Conservation (phyloP, 1,140 invertebrate genomes). For the Cyrtorhinus lividipennis region DNA sequence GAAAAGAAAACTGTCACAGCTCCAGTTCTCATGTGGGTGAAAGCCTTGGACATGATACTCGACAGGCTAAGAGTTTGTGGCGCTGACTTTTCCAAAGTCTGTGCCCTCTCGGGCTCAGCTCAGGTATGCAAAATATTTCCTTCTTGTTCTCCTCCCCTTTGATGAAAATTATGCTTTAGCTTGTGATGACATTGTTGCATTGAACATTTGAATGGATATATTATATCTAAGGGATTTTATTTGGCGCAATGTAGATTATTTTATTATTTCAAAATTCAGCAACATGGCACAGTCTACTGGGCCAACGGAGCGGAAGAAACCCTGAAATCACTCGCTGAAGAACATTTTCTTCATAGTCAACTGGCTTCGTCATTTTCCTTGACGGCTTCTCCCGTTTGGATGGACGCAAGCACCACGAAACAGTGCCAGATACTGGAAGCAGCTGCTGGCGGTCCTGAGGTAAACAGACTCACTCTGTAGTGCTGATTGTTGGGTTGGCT, state of each 20-base stretch:
- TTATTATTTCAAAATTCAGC: conserved; percentile 39
- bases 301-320: conserved; percentile 49
- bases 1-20: conserved; percentile 50
- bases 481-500: background rate
- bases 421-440: conserved; percentile 69
- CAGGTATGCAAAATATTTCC: conserved; percentile 45
- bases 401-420: conserved; percentile 78
- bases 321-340: conserved; percentile 49
- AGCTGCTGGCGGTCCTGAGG: conserved; percentile 59
- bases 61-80: conserved; percentile 66
- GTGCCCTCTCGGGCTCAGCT: conserved; percentile 72
- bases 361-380: conserved; percentile 61
- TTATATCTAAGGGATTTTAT: too few species aligned
- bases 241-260: too few species aligned
- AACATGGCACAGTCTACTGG: conserved; percentile 96
- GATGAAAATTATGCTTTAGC: too few species aligned
- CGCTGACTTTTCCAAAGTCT: conserved; percentile 66
- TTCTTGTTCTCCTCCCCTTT: too few species aligned
- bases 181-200: too few species aligned
- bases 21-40: conserved; percentile 86
- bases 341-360: conserved; percentile 70
- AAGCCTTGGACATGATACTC: conserved; percentile 82
- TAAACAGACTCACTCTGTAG: too few species aligned
- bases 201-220: too few species aligned
- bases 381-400: conserved; percentile 83